Base-by-base conservation (phyloP, 2,888 invertebrate species). In the Acholoe squamosa region DNA sequence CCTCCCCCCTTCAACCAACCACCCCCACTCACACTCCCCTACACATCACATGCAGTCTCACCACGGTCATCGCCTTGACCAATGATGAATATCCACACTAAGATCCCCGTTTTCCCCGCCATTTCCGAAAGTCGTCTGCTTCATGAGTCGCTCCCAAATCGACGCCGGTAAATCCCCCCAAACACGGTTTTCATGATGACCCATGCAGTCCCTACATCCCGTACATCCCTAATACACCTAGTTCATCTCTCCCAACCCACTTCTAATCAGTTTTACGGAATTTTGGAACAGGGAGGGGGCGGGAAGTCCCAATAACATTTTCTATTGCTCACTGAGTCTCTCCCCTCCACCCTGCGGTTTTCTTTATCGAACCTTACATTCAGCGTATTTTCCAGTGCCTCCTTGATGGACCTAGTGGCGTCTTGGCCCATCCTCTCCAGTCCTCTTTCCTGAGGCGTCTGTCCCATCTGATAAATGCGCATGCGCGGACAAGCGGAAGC, bases 401-500 rank as follows among this genome's bases (percentile, higher is more conserved):
- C 25, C 28, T 28, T 28, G 14, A 25, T 3, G 71, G 71, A 28
- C 34, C 80, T n/a, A 43, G 7, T n/a, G n/a, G 34, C 80, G 80
- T 80, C 80, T 43, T 80, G 33, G n/a, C 80, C 80, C 80, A n/a
- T 80, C 80, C 80, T 34, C 33, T 80, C 80, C 43, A 14, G 80
- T 80, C 33, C 43, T 1, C 43, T 33, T 80, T 80, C 80, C 80
- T 34, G 22, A 16, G 80, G 80, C 80, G 80, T 10, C 80, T 80
- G 80, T 80, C 80, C 80, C 80, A 43, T 33, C 80, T 43, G 80
- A 80, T 80, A 19, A 80, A n/a, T 34, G 33, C 80, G 80, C 43
- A 43, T 80, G 80, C 80, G 80, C 80, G 34, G 80, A 80, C 80
- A 43, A 80, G 80, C 80, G 80, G 80, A 80, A 80, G 80, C 80